Conservation (phyloP, 2,888 invertebrate genomes). For the Theodoxus fluviatilis region DNA sequence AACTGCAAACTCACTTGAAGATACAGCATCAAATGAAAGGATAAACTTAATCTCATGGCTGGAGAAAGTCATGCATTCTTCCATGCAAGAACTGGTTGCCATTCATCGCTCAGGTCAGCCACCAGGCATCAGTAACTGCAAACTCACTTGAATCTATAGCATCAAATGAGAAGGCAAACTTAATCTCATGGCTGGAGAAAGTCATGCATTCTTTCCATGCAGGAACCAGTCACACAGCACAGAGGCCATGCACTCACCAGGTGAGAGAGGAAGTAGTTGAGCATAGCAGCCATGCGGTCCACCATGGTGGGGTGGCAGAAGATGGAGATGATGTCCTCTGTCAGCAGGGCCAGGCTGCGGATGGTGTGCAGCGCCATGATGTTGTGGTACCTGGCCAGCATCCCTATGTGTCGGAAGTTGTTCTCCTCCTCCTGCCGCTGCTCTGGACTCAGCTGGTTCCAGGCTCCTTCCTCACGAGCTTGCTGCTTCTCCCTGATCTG, state of each 20-base stretch:
- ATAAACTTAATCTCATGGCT: too few species aligned
- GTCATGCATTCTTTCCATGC: too few species aligned
- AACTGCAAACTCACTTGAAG: too few species aligned
- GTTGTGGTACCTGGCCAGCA: conserved; percentile 87
- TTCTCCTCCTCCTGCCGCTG: conserved; percentile 74
- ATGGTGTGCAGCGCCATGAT: conserved; percentile 90
- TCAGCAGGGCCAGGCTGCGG: conserved; percentile 74
- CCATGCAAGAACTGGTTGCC: too few species aligned
- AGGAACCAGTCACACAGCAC: background rate
- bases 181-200: too few species aligned
- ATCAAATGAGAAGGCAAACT: too few species aligned
- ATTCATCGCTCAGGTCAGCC: too few species aligned
- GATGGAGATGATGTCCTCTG: conserved; percentile 68
- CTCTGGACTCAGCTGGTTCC: conserved; percentile 74
- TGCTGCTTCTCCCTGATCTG: conserved; percentile 82
- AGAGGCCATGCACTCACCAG: conserved; percentile 68
- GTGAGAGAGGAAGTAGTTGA: conserved; percentile 90
- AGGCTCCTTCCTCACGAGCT: conserved; percentile 76
- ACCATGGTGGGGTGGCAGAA: conserved; percentile 92
- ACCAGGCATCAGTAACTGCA: too few species aligned
- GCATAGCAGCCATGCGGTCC: conserved; percentile 91
- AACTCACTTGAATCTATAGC: too few species aligned
- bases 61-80: too few species aligned
- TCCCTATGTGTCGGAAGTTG: conserved; percentile 73
- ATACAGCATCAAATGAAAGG: too few species aligned